Conservation (phyloP, 1,140 invertebrate genomes). For the Vanessa atalanta region DNA sequence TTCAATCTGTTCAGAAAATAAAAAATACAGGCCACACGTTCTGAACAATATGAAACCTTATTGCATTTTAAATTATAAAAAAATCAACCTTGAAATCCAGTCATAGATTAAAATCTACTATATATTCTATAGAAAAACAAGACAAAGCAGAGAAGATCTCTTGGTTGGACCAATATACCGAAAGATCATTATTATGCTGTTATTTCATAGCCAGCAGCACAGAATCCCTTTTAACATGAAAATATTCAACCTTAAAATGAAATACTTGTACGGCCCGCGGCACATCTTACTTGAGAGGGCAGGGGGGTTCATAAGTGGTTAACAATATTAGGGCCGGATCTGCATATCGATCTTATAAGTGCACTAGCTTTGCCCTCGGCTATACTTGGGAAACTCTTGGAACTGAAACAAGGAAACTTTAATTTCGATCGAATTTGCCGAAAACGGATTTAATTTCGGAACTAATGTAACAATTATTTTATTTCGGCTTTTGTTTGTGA, state of each 20-base stretch:
- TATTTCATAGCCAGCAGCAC: slow-evolving; percentile 6
- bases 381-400: neutral
- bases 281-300: slow-evolving; percentile 11
- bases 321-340: slow-evolving; percentile 21
- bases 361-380: neutral
- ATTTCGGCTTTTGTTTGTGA: no score
- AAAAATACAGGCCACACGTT: no score
- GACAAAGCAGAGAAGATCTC: no score
- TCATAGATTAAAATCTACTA: no score
- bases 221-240: slow-evolving; percentile 17
- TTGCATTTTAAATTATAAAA: no score
- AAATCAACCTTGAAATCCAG: no score
- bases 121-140: no score
- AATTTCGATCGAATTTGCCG: neutral
- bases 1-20: no score
- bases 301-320: slow-evolving; percentile 1
- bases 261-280: slow-evolving; percentile 47
- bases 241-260: slow-evolving; percentile 44
- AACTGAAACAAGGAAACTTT: neutral
- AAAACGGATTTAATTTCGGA: no score
- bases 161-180: neutral
- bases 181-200: slow-evolving; percentile 13
- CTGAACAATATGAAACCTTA: no score
- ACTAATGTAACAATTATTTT: no score
- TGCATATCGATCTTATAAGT: slow-evolving; percentile 8